Evolutionary conservation across 2,113 vertebrate genomes (phyloP), one percentile per base, ranked within the genome.

Genomic region (Steatornis caripensis): DNA sequence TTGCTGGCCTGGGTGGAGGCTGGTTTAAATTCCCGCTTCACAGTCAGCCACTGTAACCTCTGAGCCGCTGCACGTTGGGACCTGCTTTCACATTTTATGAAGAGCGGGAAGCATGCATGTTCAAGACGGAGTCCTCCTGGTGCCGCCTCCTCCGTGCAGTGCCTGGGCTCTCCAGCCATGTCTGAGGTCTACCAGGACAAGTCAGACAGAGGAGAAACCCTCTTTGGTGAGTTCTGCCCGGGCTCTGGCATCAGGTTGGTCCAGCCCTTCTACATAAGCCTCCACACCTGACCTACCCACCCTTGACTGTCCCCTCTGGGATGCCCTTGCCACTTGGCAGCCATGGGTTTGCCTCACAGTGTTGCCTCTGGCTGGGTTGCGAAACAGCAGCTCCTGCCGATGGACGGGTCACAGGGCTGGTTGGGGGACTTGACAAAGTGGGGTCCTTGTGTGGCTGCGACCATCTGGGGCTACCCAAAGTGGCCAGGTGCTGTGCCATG

Each of bases 91-190:
- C 13, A 7, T 8, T n/a, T 27, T 22, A 15, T 58, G 37, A n/a
- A n/a, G n/a, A n/a, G n/a, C n/a, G 4, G 46, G 53, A 83, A 37
- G 23, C 23, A 4, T 1, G 20, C 0, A 2, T 17, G 24, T n/a
- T 34, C 15, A 37, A 84, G 51, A 30, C 53, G 49, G 37, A 46
- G n/a, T 54, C 53, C 57, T 43, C 61, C 32, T 30, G 24, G 11
- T 87, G 78, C 36, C 62, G 16, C 48, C 53, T 65, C 12, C 45
- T 43, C 18, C 2, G 1, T 6, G 46, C 20, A 71, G n/a, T 1
- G 2, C 43, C 37, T 29, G 43, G 77, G 37, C 27, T 75, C 65
- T 82, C 79, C 66, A 79, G 20, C 30, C 3, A 0, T 15, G 16
- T 20, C 54, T 68, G 71, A 83, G 26, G 32, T 84, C 62, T 43